Base-by-base conservation (phyloP, 2,113 vertebrate species). In the Australoheros scitulus region DNA sequence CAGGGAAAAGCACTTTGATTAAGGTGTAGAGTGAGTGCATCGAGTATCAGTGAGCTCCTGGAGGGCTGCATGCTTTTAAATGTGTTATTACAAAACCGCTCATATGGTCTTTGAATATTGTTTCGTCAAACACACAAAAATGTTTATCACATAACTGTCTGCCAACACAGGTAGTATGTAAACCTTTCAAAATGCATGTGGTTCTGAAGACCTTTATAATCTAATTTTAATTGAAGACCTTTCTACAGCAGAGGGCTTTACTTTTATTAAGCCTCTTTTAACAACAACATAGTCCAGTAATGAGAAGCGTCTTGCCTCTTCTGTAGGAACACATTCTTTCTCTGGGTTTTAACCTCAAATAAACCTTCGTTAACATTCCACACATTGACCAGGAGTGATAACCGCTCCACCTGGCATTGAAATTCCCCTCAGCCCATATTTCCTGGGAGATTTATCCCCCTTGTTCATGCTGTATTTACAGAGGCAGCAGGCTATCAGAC, bases 401-500 rank as follows among this genome's bases (percentile, higher is more conserved):
- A 85, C 75, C 14, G 56, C 80, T 83, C 80, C 79, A 61, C 63
- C 56, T 61, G 50, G 22, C 76, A 80, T 88, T 87, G 76, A 90
- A 83, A 91, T 86, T 88, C 88, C 76, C 78, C 64, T 87, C 86
- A 82, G 63, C 63, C 32, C 34, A 61, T 77, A 79, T 82, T 81
- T 41, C 83, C 83, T 76, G 52, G 22, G 86, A 88, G 86, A 75
- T 79, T 82, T 84, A 88, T 81, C 80, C 79, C 26, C 61, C 76
- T 82, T 80, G 87, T 87, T 87, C 81, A 60, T 82, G 63, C 65
- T 79, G 85, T 90, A 89, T 90, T 90, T 89, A 88, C 83, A 90
- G 79, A 89, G 72, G 74, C 79, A 80, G 80, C 77, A 60, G 82
- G 72, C 80, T 80, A 80, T 87, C 87, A 85, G 61, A 76, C 70